phyloP scores from a whole-genome alignment of 2,113 vertebrate species.

The Pagrus major region DNA sequence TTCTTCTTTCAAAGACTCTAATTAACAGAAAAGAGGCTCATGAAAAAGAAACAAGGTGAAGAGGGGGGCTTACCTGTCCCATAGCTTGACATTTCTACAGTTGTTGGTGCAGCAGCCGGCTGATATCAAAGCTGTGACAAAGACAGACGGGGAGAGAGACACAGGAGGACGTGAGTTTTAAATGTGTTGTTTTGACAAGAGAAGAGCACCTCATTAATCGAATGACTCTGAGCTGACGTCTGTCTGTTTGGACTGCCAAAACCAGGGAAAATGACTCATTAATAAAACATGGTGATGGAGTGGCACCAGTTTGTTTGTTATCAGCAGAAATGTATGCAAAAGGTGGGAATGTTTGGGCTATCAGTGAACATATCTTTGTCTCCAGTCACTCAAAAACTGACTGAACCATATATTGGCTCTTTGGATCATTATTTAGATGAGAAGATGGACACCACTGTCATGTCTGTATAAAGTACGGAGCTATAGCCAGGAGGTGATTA shows the following conservation, averaged over 20 bases:
- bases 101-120: constrained; percentile 86
- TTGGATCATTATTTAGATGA: neutral
- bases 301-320: neutral
- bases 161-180: constrained; percentile 40
- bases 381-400: neutral
- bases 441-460: neutral
- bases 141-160: constrained; percentile 18
- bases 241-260: constrained; percentile 49
- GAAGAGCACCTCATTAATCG: constrained; percentile 46
- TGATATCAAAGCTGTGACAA: constrained; percentile 82
- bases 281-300: constrained; percentile 55
- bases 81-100: constrained; percentile 87
- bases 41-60: constrained; percentile 11
- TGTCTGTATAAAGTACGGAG: neutral
- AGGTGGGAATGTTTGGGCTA: constrained; percentile 11
- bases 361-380: neutral
- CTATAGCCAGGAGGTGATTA: neutral
- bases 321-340: constrained; percentile 3
- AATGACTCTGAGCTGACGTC: constrained; percentile 41
- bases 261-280: constrained; percentile 47
- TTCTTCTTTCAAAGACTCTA: constrained; percentile 42
- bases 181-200: constrained; percentile 53
- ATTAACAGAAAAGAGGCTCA: constrained; percentile 43
- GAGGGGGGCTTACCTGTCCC: constrained; percentile 81
- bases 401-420: neutral